Conservation (phyloP, 2,797 vertebrate genomes). For the Jordanella pulchra region DNA sequence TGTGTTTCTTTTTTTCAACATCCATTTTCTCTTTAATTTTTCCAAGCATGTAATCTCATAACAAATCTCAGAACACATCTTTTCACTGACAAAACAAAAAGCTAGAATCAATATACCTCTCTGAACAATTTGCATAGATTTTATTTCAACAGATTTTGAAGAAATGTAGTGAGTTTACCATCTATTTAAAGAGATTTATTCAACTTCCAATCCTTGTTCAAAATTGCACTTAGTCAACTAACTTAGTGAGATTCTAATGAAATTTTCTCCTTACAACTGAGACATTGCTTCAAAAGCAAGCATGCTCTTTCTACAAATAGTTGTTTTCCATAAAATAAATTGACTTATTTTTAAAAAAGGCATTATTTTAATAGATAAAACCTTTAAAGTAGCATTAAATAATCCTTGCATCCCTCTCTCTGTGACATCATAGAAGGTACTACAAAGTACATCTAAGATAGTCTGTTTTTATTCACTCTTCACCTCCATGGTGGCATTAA, state of each 20-base stretch:
- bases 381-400: too few relatives aligned
- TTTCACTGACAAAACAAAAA: not conserved
- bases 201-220: not conserved
- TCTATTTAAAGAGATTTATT: not conserved
- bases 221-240: not conserved
- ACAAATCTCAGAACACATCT: not conserved
- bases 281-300: too few relatives aligned
- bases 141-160: not conserved
- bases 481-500: not conserved
- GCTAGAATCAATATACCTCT: not conserved
- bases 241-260: too few relatives aligned
- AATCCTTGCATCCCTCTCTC: too few relatives aligned
- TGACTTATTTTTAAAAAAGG: too few relatives aligned
- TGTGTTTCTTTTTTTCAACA: conserved; percentile 11
- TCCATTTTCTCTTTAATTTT: conserved; percentile 3
- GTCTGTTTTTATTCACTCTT: not conserved
- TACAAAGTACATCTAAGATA: too few relatives aligned
- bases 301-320: too few relatives aligned
- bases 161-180: not conserved
- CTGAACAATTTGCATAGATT: not conserved
- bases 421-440: too few relatives aligned
- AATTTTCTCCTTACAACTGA: too few relatives aligned
- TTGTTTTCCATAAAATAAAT: too few relatives aligned
- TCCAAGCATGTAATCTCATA: conserved; percentile 3
- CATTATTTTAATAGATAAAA: too few relatives aligned